Conservation (phyloP, 2,113 vertebrate species). For the Lutjanus erythropterus region DNA sequence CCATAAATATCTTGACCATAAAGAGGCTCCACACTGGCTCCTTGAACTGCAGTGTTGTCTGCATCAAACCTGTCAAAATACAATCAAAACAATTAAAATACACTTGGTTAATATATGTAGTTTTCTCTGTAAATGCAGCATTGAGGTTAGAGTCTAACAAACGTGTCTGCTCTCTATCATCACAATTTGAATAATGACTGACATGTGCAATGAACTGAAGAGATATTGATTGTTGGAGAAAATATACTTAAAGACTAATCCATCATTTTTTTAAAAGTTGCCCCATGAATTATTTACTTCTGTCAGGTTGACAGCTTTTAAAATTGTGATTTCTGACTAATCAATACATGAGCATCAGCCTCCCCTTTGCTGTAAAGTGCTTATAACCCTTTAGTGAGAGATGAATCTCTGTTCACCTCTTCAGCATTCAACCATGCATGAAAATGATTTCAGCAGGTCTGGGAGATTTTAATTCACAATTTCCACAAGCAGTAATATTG, state of each 20-base stretch:
- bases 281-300: neutral
- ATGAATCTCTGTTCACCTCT: slow-evolving; percentile 11
- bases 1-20: neutral
- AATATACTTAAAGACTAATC: slow-evolving; percentile 22
- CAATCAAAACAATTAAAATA: neutral
- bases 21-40: neutral
- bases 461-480: slow-evolving; percentile 20
- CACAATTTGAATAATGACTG: slow-evolving; percentile 16
- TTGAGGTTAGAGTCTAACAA: slow-evolving; percentile 16
- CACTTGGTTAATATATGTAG: neutral
- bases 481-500: neutral
- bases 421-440: slow-evolving; percentile 20
- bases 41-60: neutral
- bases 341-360: neutral
- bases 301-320: slow-evolving; percentile 15
- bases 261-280: slow-evolving; percentile 23
- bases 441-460: slow-evolving; percentile 28
- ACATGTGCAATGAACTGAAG: neutral
- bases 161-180: slow-evolving; percentile 3
- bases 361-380: neutral
- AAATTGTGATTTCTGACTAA: slow-evolving; percentile 26
- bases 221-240: slow-evolving; percentile 20
- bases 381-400: neutral
- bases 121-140: neutral
- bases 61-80: neutral